These are phyloP conservation scores for Tokudaia tokunoshimensis DNA, from an alignment of 2,797 vertebrate species.

Conservation along the genomic window DNA sequence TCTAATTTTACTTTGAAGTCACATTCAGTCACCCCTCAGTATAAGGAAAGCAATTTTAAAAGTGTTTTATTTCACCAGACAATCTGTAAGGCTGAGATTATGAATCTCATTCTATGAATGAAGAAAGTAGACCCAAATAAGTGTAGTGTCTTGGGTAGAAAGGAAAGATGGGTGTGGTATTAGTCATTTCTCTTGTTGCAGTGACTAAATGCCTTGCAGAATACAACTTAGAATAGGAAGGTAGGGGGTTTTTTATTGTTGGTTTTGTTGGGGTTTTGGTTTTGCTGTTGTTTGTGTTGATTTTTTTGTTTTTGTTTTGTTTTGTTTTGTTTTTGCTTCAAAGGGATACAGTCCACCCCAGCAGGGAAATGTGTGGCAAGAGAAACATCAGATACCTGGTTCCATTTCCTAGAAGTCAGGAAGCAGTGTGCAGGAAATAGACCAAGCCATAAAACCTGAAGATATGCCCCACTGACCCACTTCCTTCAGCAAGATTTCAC, in stretches of 20 bases:
- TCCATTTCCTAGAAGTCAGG: not conserved
- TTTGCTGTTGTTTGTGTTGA: not conserved
- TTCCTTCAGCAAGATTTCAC: not conserved
- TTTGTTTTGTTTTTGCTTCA: not conserved
- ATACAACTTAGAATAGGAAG: not conserved
- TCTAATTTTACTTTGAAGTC: conserved; percentile 10
- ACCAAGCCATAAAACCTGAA: not conserved
- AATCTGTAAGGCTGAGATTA: not conserved
- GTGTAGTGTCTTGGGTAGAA: not conserved
- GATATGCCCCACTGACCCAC: not conserved
- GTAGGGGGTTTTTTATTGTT: not conserved
- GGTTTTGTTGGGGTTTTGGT: too few relatives aligned
- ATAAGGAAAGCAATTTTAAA: not conserved
- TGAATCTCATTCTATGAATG: not conserved
- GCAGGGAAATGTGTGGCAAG: not conserved
- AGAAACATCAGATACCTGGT: not conserved
- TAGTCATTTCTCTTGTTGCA: not conserved
- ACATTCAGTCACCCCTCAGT: not conserved
- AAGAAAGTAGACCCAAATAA: not conserved
- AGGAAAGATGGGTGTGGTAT: too few relatives aligned
- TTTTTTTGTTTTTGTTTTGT: not conserved
- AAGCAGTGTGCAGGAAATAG: not conserved
- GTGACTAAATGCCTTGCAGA: not conserved
- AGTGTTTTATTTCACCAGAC: not conserved
- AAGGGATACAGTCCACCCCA: not conserved